Evolutionary conservation across 2,888 invertebrate genomes (phyloP).

Genomic region (Drosophila fungiperda): DNA sequence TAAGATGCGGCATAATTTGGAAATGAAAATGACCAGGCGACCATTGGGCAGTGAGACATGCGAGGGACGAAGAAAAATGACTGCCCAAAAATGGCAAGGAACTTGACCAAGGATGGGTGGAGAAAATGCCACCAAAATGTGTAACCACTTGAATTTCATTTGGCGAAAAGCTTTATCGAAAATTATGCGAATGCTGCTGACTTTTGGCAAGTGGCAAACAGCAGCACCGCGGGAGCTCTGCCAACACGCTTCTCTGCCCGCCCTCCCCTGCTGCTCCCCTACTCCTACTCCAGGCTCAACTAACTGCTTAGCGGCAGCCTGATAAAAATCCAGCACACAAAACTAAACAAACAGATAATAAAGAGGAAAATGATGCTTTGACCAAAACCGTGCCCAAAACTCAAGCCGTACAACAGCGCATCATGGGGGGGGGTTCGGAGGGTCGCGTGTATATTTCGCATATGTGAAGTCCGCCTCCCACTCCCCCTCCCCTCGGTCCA

Average conservation of each 20-base stretch:
- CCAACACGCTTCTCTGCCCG: slow-evolving; percentile 3
- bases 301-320: slow-evolving; percentile 75
- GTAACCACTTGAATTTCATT: slow-evolving; percentile 83
- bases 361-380: slow-evolving; percentile 77
- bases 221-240: slow-evolving; percentile 54
- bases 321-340: slow-evolving; percentile 78
- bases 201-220: slow-evolving; percentile 72
- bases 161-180: slow-evolving; percentile 83
- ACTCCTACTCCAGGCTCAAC: slow-evolving; percentile 26
- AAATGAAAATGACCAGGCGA: slow-evolving; percentile 70
- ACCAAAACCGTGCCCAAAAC: slow-evolving; percentile 19
- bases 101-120: slow-evolving; percentile 11
- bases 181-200: slow-evolving; percentile 81
- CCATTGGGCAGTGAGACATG: background rate
- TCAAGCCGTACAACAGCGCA: slow-evolving; percentile 10
- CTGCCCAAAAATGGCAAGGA: slow-evolving; percentile 47
- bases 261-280: background rate
- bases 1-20: slow-evolving; percentile 79
- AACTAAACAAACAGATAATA: slow-evolving; percentile 79
- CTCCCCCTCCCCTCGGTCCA: slow-evolving; percentile 57
- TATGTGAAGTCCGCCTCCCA: slow-evolving; percentile 55
- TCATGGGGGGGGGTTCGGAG: background rate
- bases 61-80: slow-evolving; percentile 60
- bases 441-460: slow-evolving; percentile 64
- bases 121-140: slow-evolving; percentile 57